These are phyloP conservation scores for Heterodera carotae DNA, from an alignment of 1,140 invertebrate species.

Conservation along the genomic window DNA sequence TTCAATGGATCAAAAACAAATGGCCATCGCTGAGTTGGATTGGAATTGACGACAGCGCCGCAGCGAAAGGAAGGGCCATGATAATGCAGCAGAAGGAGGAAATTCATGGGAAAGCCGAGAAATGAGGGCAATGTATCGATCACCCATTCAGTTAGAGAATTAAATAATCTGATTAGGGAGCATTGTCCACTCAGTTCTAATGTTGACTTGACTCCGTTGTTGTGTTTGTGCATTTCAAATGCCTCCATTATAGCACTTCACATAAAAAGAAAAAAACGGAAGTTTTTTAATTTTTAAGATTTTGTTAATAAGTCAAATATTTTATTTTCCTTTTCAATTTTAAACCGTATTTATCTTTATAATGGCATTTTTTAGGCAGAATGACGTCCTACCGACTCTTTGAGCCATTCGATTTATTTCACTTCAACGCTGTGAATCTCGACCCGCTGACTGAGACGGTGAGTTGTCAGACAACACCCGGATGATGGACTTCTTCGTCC, in stretches of 20 bases:
- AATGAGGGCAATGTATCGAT: neutral
- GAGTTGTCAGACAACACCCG: slow-evolving; percentile 70
- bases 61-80: neutral
- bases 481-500: too few relatives aligned
- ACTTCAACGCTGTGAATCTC: slow-evolving; percentile 73
- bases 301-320: too few relatives aligned
- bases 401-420: slow-evolving; percentile 41
- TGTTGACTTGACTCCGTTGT: too few relatives aligned
- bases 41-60: slow-evolving; percentile 10
- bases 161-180: neutral
- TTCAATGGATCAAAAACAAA: slow-evolving; percentile 7
- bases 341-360: neutral
- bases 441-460: slow-evolving; percentile 93
- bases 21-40: slow-evolving; percentile 7
- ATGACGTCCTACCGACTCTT: slow-evolving; percentile 48
- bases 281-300: too few relatives aligned
- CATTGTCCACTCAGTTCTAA: too few relatives aligned
- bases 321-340: too few relatives aligned
- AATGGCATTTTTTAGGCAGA: neutral
- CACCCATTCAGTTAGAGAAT: too few relatives aligned
- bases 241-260: too few relatives aligned
- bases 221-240: too few relatives aligned
- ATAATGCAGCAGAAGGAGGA: neutral
- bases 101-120: neutral
- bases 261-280: too few relatives aligned